Evolutionary conservation across 2,888 invertebrate genomes (phyloP), one percentile per base, ranked within the genome.

Genomic region (Brachylomia viminalis): DNA sequence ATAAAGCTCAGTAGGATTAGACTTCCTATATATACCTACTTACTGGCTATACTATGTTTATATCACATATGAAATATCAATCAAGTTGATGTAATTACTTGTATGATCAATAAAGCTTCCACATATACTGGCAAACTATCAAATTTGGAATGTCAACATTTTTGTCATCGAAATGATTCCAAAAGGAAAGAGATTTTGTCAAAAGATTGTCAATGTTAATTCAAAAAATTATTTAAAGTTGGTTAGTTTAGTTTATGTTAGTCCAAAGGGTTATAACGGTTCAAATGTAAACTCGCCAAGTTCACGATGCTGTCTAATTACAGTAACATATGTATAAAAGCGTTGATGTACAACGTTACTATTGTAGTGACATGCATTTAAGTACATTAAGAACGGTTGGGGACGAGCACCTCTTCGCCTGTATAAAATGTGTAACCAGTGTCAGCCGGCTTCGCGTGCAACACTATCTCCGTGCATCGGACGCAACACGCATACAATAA

Each of bases 51-150:
- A 91, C 92, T 95, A 96, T 87, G 77, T 92, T 93, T 96, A 96
- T 96, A 96, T 96, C 96, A 96, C 96, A 96, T 94, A 94, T 94
- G 93, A 95, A 94, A 93, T 94, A 95, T 94, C 95, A 95, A 95
- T 93, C 92, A 93, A 91, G 91, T 93, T 93, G 92, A 94, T 93
- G 93, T 83, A 80, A 75, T 70, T 92, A 93, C 90, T 92, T 92
- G 92, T 88, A 92, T 89, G 88, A 90, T 92, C 86, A 93, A 93
- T 95, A 94, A 94, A 94, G 93, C 93, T 94, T 92, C 85, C 87
- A 86, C 87, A 79, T 90, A 88, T 86, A 91, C 86, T 89, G 90
- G 93, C 92, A 92, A 94, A 93, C 93, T 92, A 91, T 92, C 90
- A 89, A 92, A 88, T 90, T 87, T 91, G 90, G 92, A 91, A 91